These are phyloP conservation scores for Mantis religiosa DNA, from an alignment of 2,888 invertebrate species.

Conservation along the genomic window DNA sequence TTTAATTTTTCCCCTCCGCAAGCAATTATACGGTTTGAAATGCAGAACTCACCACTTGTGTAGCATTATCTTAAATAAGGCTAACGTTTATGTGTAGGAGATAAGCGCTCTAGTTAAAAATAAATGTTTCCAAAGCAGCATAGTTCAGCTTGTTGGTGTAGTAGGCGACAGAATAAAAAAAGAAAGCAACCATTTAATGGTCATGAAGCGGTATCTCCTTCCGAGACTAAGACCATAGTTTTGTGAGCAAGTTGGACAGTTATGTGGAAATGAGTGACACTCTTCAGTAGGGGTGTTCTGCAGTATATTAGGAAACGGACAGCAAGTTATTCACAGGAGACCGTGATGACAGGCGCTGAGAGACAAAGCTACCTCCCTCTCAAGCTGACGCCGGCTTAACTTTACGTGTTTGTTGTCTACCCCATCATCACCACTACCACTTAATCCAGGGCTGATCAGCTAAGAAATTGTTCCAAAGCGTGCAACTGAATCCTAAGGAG, in stretches of 20 bases:
- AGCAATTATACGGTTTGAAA: too few relatives aligned
- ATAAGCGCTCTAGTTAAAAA: too few relatives aligned
- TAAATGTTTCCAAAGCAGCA: too few relatives aligned
- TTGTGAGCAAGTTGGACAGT: neutral
- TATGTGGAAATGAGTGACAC: neutral
- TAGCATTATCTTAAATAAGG: too few relatives aligned
- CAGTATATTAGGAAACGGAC: neutral
- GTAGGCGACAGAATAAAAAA: too few relatives aligned
- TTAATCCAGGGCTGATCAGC: neutral
- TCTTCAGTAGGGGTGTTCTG: neutral
- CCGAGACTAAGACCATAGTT: neutral
- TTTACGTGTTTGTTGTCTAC: neutral
- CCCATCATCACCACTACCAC: neutral
- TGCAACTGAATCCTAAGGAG: neutral
- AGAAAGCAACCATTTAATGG: too few relatives aligned
- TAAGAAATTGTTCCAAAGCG: too few relatives aligned
- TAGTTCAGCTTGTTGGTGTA: too few relatives aligned
- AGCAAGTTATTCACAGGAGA: slow-evolving; percentile 6
- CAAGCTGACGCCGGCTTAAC: neutral
- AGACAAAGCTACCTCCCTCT: neutral
- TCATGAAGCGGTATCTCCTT: neutral
- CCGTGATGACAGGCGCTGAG: neutral
- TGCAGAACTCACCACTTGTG: too few relatives aligned
- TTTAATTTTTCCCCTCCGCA: too few relatives aligned
- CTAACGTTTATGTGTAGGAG: too few relatives aligned